phyloP scores from a whole-genome alignment of 2,113 vertebrate species.

The Oreochromis niloticus region DNA sequence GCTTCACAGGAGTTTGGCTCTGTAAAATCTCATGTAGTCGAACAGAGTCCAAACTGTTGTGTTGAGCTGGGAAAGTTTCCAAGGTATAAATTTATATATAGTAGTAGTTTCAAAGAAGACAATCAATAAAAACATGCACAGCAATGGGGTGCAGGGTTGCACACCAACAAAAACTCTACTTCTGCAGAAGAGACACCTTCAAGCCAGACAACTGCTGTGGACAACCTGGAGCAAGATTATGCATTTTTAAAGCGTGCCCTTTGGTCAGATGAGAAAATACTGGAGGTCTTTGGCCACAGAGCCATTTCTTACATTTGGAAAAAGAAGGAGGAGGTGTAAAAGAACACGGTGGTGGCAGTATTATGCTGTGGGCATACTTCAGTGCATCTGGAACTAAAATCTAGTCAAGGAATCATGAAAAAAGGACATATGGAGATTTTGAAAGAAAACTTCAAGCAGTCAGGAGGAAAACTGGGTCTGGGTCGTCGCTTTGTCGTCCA shows the following conservation, averaged over 20 bases:
- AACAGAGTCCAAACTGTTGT: neutral
- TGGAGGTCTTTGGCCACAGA: neutral
- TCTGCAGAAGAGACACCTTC: neutral
- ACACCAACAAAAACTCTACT: neutral
- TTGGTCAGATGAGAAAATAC: neutral
- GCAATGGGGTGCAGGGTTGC: neutral
- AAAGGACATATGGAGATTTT: neutral
- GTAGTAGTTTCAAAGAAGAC: neutral
- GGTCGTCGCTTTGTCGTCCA: neutral
- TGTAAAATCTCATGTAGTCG: neutral
- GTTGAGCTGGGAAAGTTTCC: accelerated
- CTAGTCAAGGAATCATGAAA: neutral
- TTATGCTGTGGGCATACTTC: neutral
- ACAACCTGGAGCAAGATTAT: neutral
- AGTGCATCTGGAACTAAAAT: neutral
- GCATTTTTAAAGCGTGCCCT: neutral
- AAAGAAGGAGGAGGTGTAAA: neutral
- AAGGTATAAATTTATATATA: neutral
- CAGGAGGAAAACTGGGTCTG: neutral
- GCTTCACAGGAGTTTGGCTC: accelerated
- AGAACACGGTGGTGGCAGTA: neutral
- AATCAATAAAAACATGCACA: neutral
- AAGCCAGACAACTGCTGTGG: neutral
- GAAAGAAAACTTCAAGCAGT: neutral
- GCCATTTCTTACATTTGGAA: neutral